These are phyloP conservation scores for Charaxes varanes DNA, from an alignment of 1,140 invertebrate species.

Conservation along the genomic window DNA sequence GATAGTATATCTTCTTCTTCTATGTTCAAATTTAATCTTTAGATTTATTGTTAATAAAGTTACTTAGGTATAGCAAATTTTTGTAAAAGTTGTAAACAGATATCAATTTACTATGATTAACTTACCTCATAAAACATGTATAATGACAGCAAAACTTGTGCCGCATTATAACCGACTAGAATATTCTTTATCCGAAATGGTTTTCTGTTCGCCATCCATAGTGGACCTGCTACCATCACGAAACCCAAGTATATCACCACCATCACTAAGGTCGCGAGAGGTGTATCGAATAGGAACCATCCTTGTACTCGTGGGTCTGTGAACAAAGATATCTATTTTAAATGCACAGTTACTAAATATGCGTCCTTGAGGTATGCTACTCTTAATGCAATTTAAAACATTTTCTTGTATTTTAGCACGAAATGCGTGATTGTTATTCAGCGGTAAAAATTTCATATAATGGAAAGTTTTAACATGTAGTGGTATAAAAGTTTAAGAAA, in stretches of 20 bases:
- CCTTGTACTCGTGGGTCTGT: constrained; percentile 89
- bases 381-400: no score
- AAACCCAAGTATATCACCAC: constrained; percentile 87
- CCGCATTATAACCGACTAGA: constrained; percentile 92
- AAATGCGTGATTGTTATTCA: neutral
- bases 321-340: constrained; percentile 36
- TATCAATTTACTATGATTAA: no score
- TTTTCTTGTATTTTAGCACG: no score
- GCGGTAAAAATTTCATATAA: no score
- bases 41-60: no score
- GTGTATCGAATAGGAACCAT: constrained; percentile 94
- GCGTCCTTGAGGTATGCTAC: neutral
- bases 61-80: no score
- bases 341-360: neutral
- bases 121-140: constrained; percentile 94
- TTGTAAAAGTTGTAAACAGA: no score
- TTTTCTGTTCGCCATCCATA: constrained; percentile 90
- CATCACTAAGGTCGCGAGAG: constrained; percentile 88
- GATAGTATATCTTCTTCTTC: no score
- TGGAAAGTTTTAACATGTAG: no score
- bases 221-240: constrained; percentile 87
- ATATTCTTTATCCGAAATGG: constrained; percentile 88
- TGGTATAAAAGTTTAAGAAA: no score
- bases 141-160: constrained; percentile 88
- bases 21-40: no score